Evolutionary conservation across 2,888 invertebrate species (phyloP).

Genomic region (Polyommatus icarus): DNA sequence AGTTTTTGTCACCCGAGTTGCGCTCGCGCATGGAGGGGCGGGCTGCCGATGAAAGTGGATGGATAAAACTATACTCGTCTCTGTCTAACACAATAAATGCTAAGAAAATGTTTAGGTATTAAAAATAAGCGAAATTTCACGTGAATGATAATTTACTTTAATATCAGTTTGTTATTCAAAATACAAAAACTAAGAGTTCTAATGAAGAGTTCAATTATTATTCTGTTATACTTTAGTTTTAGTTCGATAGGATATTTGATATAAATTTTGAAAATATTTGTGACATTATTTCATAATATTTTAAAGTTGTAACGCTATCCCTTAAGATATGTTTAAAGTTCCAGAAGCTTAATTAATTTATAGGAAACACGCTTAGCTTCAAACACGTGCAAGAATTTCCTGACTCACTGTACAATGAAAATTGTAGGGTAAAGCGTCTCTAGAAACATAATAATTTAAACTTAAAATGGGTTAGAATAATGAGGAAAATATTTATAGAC

Average conservation of each 20-base stretch:
- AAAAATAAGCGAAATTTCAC: not conserved
- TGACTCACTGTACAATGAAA: not conserved
- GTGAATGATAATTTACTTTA: not conserved
- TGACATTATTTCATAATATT: not conserved
- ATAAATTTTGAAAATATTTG: not conserved
- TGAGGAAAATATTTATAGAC: not conserved
- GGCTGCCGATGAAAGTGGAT: slow-evolving; percentile 61
- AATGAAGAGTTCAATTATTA: not conserved
- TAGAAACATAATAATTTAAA: not conserved
- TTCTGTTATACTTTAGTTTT: too few relatives aligned
- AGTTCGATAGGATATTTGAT: too few relatives aligned
- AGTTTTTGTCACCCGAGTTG: slow-evolving; percentile 70
- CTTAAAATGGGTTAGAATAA: not conserved
- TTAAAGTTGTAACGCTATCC: not conserved
- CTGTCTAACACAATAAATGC: slow-evolving; percentile 50
- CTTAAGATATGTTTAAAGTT: not conserved
- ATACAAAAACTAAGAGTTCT: not conserved
- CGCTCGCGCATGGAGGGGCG: slow-evolving; percentile 68
- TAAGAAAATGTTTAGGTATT: slow-evolving; percentile 14
- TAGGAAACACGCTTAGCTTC: not conserved
- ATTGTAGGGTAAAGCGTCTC: not conserved
- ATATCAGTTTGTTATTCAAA: not conserved
- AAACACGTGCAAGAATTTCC: not conserved
- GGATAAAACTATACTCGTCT: slow-evolving; percentile 63
- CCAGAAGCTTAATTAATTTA: not conserved